Conservation (phyloP, 2,888 invertebrate genomes). For the Drosophila falleni region DNA sequence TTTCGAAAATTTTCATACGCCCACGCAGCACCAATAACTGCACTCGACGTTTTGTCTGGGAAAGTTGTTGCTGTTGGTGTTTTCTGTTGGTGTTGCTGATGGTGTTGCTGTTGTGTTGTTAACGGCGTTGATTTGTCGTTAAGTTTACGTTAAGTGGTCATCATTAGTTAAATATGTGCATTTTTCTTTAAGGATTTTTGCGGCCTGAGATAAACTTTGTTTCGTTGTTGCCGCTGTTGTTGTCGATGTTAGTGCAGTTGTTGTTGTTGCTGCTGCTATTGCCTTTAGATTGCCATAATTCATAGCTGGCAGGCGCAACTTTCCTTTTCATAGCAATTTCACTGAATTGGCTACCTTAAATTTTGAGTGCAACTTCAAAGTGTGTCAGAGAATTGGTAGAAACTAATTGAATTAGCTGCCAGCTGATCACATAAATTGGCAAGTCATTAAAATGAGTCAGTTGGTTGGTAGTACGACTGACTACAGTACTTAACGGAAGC, state of each 20-base stretch:
- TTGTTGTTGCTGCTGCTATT: constrained; percentile 31
- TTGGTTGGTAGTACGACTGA: constrained; percentile 20
- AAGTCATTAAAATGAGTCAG: constrained; percentile 61
- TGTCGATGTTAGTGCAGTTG: constrained; percentile 27
- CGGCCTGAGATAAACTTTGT: constrained; percentile 58
- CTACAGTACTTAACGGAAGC: constrained; percentile 41
- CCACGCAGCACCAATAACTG: constrained; percentile 57
- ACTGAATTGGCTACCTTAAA: constrained; percentile 56
- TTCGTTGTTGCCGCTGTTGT: constrained; percentile 33
- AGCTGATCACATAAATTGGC: constrained; percentile 52
- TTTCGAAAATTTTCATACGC: constrained; percentile 60
- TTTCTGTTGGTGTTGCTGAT: constrained; percentile 34
- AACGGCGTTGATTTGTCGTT: constrained; percentile 79
- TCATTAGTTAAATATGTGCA: constrained; percentile 82
- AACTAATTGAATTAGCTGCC: constrained; percentile 61
- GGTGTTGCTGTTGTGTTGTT: constrained; percentile 41
- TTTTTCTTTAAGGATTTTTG: constrained; percentile 80
- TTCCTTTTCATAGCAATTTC: constrained; percentile 65
- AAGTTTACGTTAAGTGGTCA: constrained; percentile 78
- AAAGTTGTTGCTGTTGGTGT: constrained; percentile 59
- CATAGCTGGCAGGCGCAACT: constrained; percentile 66
- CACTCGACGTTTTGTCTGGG: constrained; percentile 66
- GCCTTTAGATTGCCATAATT: constrained; percentile 74
- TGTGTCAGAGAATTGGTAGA: constrained; percentile 44
- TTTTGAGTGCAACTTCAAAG: constrained; percentile 41